Evolutionary conservation across 2,113 vertebrate genomes (phyloP).

Genomic region (Nestor notabilis): DNA sequence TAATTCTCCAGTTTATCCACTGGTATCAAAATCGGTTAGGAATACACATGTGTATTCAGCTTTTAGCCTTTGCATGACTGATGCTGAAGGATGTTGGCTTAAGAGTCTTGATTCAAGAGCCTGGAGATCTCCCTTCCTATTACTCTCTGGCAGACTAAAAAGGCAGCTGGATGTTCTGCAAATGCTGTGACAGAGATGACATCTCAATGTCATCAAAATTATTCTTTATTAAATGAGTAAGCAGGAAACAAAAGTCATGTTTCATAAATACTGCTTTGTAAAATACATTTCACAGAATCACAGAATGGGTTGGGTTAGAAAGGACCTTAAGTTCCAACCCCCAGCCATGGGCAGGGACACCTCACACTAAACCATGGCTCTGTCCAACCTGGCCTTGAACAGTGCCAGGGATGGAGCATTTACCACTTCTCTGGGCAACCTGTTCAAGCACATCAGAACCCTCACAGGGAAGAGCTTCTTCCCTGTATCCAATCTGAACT

Average conservation of each 20-base stretch:
- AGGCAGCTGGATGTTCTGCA: no score
- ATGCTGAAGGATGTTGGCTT: background rate
- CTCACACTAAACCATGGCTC: background rate
- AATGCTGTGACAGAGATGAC: background rate
- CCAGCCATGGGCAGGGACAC: background rate
- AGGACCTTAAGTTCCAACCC: background rate
- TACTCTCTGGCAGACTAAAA: background rate
- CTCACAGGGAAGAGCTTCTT: background rate
- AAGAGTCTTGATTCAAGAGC: background rate
- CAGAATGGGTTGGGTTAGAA: background rate
- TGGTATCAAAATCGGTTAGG: background rate
- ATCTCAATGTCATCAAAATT: background rate
- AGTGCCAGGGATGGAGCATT: background rate
- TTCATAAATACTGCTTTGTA: background rate
- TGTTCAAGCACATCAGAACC: background rate
- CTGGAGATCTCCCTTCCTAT: background rate
- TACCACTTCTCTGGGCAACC: background rate
- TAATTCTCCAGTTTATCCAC: background rate
- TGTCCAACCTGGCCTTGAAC: background rate
- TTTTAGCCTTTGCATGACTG: background rate
- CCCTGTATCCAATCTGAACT: background rate
- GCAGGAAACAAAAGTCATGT: background rate
- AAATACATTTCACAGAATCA: background rate
- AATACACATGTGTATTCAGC: background rate
- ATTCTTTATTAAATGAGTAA: background rate